Percentiles rank a stretch among this genome's conserved stretches.
phyloP scores from a whole-genome alignment of 2,888 invertebrate genomes.

The Amphiduros pacificus region DNA sequence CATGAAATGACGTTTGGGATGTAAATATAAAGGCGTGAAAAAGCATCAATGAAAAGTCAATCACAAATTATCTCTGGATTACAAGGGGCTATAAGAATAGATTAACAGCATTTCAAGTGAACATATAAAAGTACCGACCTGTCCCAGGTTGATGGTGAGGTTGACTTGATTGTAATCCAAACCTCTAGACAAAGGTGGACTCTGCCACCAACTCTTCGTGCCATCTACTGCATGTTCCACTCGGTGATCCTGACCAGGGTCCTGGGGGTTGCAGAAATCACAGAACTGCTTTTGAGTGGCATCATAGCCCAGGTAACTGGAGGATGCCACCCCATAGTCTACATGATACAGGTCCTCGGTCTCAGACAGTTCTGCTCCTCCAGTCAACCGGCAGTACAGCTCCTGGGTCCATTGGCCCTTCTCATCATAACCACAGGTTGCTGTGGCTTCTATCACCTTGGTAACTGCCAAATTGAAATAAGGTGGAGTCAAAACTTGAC shows the following conservation, averaged over 20 bases:
- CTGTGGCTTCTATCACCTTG: conserved; percentile 73
- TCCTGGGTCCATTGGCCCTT: conserved; percentile 82
- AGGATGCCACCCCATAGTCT: conserved; percentile 62
- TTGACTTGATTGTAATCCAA: conserved; percentile 97
- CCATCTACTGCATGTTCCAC: conserved; percentile 93
- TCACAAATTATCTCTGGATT: too few relatives aligned
- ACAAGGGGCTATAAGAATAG: too few relatives aligned
- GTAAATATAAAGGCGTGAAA: too few relatives aligned
- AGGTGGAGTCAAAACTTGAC: conserved; percentile 30
- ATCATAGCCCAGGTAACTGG: conserved; percentile 25
- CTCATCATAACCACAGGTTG: conserved; percentile 97
- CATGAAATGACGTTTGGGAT: too few relatives aligned
- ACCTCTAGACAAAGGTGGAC: conserved; percentile 94
- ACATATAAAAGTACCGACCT: too few relatives aligned
- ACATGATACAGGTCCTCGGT: conserved; percentile 32
- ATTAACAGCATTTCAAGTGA: too few relatives aligned
- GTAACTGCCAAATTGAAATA: conserved; percentile 89
- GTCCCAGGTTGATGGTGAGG: conserved; percentile 93
- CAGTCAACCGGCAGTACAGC: conserved; percentile 93
- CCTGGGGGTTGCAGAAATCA: conserved; percentile 77
- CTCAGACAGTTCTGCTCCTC: conserved; percentile 81
- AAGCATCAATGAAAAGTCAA: too few relatives aligned
- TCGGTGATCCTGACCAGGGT: conserved; percentile 72
- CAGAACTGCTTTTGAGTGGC: conserved; percentile 90
- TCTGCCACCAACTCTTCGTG: conserved; percentile 92